These are phyloP conservation scores for Drosophila sucinea DNA, from an alignment of 1,140 invertebrate genomes.

Conservation along the genomic window DNA sequence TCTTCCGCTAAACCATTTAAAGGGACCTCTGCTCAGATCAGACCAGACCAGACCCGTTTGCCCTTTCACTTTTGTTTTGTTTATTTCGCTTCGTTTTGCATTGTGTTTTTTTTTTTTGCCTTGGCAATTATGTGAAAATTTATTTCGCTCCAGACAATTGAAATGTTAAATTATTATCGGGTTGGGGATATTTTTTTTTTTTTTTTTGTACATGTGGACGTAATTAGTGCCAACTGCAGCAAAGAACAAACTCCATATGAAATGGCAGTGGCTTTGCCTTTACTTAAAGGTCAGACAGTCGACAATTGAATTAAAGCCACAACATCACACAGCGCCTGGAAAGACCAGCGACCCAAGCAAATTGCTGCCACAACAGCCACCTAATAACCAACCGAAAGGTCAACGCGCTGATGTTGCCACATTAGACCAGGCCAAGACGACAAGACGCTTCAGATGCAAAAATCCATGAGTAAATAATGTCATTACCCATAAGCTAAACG, in stretches of 20 bases:
- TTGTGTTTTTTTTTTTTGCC: conserved; percentile 24
- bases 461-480: conserved; percentile 56
- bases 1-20: conserved; percentile 79
- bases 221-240: conserved; percentile 54
- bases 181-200: conserved; percentile 26
- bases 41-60: conserved; percentile 37
- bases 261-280: conserved; percentile 51
- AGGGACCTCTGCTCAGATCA: conserved; percentile 45
- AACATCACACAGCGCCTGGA: conserved; percentile 40
- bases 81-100: conserved; percentile 19
- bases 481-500: conserved; percentile 39
- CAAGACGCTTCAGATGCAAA: conserved; percentile 8
- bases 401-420: conserved; percentile 48
- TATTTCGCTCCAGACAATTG: conserved; percentile 66
- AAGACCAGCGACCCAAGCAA: conserved; percentile 16
- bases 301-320: conserved; percentile 71
- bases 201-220: conserved; percentile 21
- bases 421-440: conserved; percentile 45
- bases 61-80: conserved; percentile 71
- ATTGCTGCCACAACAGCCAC: conserved; percentile 34
- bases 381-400: conserved; percentile 68
- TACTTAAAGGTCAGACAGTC: conserved; percentile 71
- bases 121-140: conserved; percentile 67
- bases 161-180: conserved; percentile 75
- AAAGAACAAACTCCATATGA: conserved; percentile 39